Evolutionary conservation across 1,140 invertebrate genomes (phyloP).

Genomic region (Onthophagus taurus): DNA sequence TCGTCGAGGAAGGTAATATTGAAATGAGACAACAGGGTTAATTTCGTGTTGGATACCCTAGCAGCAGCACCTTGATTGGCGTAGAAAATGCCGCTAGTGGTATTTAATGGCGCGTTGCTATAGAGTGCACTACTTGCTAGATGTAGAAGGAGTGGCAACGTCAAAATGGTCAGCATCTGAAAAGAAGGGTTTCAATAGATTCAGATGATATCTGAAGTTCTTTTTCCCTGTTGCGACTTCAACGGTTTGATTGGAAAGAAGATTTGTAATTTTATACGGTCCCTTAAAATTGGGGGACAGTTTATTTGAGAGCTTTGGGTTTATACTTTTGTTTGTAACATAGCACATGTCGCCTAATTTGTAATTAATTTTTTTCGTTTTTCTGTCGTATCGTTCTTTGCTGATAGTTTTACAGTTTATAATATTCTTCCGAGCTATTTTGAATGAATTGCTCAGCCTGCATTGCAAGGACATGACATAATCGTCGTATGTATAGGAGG

Average conservation of each 20-base stretch:
- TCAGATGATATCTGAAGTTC: background rate
- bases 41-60: background rate
- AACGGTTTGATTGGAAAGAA: background rate
- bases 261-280: background rate
- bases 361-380: background rate
- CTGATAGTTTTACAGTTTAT: conserved; percentile 2
- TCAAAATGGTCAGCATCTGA: background rate
- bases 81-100: background rate
- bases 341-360: conserved; percentile 6
- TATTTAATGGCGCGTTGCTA: background rate
- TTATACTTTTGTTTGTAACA: background rate
- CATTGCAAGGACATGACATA: conserved; percentile 4
- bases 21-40: background rate
- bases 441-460: conserved; percentile 2
- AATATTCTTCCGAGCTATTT: conserved; percentile 7
- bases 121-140: background rate
- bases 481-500: conserved; percentile 13
- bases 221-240: background rate
- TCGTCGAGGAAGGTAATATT: too few relatives aligned
- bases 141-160: background rate
- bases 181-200: conserved; percentile 6
- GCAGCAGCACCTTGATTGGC: background rate
- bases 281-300: conserved; percentile 20
- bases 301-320: conserved; percentile 18
- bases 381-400: conserved; percentile 18